Evolutionary conservation across 2,113 vertebrate genomes (phyloP).

Genomic region (Gallinago jamesoni): DNA sequence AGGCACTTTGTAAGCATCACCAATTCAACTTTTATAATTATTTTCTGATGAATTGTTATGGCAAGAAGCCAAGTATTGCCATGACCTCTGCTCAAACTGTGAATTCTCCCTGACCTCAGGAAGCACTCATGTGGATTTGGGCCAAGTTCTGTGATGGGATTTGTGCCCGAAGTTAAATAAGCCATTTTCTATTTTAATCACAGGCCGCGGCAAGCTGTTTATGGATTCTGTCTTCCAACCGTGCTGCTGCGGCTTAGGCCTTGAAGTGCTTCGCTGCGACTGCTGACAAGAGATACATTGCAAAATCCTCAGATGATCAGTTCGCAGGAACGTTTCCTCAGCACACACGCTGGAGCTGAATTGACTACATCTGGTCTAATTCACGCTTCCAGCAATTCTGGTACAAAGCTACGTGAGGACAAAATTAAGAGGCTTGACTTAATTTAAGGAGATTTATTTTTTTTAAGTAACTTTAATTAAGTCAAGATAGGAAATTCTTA

Average conservation of each 20-base stretch:
- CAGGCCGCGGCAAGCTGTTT: not conserved
- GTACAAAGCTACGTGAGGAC: not conserved
- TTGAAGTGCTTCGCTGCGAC: constrained; percentile 3
- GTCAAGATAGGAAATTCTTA: constrained; percentile 55
- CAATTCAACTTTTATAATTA: not conserved
- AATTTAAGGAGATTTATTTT: constrained; percentile 8
- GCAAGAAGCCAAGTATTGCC: not conserved
- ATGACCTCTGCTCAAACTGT: not conserved
- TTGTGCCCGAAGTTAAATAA: constrained; percentile 18
- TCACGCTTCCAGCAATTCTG: not conserved
- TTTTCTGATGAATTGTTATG: not conserved
- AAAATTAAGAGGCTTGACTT: constrained; percentile 27
- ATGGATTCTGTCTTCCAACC: constrained; percentile 9
- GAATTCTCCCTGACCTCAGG: not conserved
- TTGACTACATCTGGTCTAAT: constrained; percentile 13
- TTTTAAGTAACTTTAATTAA: constrained; percentile 15
- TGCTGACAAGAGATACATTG: not conserved
- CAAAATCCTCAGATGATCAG: constrained; percentile 8
- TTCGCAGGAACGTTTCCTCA: not conserved
- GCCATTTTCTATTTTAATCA: constrained; percentile 23
- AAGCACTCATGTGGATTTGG: not conserved
- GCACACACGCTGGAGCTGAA: not conserved
- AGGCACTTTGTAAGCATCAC: not conserved
- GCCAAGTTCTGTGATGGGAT: not conserved
- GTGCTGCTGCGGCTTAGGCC: not conserved